phyloP scores from a whole-genome alignment of 1,140 invertebrate genomes.

The Nymphalis io region DNA sequence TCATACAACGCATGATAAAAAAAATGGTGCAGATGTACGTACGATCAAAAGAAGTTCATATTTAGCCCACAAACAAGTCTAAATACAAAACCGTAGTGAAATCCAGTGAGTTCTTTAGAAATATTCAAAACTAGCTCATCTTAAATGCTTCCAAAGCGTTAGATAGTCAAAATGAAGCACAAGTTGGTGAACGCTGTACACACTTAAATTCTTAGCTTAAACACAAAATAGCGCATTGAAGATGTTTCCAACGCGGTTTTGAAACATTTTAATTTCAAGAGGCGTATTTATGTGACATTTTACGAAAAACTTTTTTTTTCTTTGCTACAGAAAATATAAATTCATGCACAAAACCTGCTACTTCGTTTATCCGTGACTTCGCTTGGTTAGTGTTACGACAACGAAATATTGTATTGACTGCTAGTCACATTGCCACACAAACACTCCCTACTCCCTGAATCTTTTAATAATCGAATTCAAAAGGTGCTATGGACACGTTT shows the following conservation, averaged over 20 bases:
- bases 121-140: slow-evolving; percentile 25
- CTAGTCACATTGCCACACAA: too few species aligned
- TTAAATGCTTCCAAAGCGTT: slow-evolving; percentile 14
- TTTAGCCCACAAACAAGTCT: slow-evolving; percentile 12
- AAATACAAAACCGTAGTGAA: slow-evolving; percentile 23
- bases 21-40: background rate
- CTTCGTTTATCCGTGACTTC: background rate
- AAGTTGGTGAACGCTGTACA: slow-evolving; percentile 3
- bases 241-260: background rate
- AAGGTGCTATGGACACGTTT: too few species aligned
- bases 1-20: background rate
- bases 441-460: too few species aligned
- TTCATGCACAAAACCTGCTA: too few species aligned
- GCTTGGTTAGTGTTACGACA: too few species aligned
- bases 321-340: background rate
- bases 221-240: slow-evolving; percentile 16
- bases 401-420: too few species aligned
- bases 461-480: too few species aligned
- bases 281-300: background rate
- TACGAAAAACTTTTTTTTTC: background rate
- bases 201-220: slow-evolving; percentile 6
- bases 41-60: slow-evolving; percentile 2
- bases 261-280: slow-evolving; percentile 1
- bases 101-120: slow-evolving; percentile 26
- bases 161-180: slow-evolving; percentile 7